Conservation (phyloP, 2,888 invertebrate species). For the Notodonta dromedarius region DNA sequence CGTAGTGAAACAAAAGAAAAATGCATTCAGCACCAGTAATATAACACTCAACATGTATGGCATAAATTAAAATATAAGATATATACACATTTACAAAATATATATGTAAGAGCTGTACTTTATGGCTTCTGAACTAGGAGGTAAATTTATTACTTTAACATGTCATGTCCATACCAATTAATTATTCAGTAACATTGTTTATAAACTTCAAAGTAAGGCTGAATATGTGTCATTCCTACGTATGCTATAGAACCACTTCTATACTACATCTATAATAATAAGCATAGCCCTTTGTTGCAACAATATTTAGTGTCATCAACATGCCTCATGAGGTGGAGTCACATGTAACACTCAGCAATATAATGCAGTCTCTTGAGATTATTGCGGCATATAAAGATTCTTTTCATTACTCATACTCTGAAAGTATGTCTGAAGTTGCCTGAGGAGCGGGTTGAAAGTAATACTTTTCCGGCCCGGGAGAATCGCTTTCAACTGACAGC, state of each 20-base stretch:
- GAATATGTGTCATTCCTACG: constrained; percentile 26
- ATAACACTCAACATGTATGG: constrained; percentile 64
- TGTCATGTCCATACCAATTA: constrained; percentile 15
- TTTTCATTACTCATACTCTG: too few species aligned
- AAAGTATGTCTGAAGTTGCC: too few species aligned
- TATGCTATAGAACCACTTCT: neutral
- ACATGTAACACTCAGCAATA: neutral
- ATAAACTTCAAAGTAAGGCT: constrained; percentile 34
- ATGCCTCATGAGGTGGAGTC: neutral
- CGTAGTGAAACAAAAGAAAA: constrained; percentile 53
- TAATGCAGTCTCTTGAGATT: neutral
- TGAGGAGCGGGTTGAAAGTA: too few species aligned
- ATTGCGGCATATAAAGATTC: neutral
- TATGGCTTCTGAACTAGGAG: constrained; percentile 1
- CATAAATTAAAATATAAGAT: constrained; percentile 66
- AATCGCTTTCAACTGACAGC: too few species aligned
- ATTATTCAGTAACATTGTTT: neutral
- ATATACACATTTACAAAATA: constrained; percentile 73
- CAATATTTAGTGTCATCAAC: neutral
- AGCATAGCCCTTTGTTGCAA: neutral
- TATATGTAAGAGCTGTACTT: constrained; percentile 25
- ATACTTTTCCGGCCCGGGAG: too few species aligned
- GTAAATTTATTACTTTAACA: constrained; percentile 10
- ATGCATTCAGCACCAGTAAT: constrained; percentile 69
- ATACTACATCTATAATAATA: neutral